These are phyloP conservation scores for Noctuana brunneofusca DNA, from an alignment of 2,888 invertebrate genomes.

Conservation along the genomic window DNA sequence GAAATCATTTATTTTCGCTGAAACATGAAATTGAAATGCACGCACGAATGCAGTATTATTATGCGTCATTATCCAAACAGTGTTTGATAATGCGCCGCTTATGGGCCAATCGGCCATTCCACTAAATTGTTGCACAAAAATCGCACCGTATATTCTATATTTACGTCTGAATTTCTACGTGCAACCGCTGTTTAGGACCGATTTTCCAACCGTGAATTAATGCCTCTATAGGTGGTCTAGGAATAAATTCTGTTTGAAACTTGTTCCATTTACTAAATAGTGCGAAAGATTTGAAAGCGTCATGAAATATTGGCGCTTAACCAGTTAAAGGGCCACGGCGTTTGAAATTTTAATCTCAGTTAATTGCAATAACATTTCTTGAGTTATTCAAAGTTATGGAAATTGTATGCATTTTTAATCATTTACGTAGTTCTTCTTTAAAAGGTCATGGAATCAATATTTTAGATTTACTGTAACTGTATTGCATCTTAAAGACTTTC, in stretches of 20 bases:
- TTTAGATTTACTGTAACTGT: too few relatives aligned
- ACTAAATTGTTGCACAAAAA: constrained; percentile 21
- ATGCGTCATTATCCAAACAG: constrained; percentile 15
- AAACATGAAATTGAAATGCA: constrained; percentile 21
- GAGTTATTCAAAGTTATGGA: neutral
- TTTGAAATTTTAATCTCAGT: constrained; percentile 10
- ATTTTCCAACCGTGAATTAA: constrained; percentile 34
- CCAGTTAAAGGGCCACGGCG: neutral
- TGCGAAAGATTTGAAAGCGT: constrained; percentile 19
- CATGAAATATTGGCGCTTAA: constrained; percentile 22
- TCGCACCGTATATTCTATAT: constrained; percentile 4
- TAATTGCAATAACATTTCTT: constrained; percentile 2
- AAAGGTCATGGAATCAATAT: too few relatives aligned
- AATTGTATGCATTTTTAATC: too few relatives aligned
- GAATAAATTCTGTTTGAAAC: constrained; percentile 31
- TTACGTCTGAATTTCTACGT: constrained; percentile 19
- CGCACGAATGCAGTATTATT: constrained; percentile 16
- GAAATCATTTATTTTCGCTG: constrained; percentile 12
- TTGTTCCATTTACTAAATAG: constrained; percentile 33
- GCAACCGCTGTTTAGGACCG: constrained; percentile 30
- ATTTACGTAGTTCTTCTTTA: too few relatives aligned
- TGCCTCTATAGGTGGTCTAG: constrained; percentile 14
- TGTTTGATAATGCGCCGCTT: constrained; percentile 14
- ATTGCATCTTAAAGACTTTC: too few relatives aligned
- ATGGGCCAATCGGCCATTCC: constrained; percentile 10